phyloP scores from a whole-genome alignment of 1,140 invertebrate species.

The Ooceraea biroi region DNA sequence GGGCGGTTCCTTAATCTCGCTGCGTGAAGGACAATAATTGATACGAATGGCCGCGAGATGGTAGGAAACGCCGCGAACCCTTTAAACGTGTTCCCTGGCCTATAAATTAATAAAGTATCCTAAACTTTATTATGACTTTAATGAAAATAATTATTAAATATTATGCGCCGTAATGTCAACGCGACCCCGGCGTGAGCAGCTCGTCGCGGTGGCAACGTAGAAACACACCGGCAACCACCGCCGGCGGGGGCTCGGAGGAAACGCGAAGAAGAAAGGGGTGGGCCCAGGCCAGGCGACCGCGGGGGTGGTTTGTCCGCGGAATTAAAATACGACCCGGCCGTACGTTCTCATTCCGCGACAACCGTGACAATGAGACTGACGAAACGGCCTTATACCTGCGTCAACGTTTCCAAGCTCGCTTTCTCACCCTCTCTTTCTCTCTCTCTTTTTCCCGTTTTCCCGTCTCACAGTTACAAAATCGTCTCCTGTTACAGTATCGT shows the following conservation, averaged over 20 bases:
- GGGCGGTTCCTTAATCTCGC: constrained; percentile 79
- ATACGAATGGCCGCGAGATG: constrained; percentile 82
- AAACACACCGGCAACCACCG: constrained; percentile 60
- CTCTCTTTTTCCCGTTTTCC: constrained; percentile 43
- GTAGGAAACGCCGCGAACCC: constrained; percentile 76
- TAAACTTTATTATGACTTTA: constrained; percentile 86
- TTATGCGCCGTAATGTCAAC: constrained; percentile 85
- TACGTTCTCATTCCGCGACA: constrained; percentile 85
- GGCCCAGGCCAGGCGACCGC: constrained; percentile 60
- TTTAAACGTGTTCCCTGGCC: constrained; percentile 83
- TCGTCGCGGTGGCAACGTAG: constrained; percentile 63
- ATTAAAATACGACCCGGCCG: constrained; percentile 86
- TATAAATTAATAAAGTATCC: constrained; percentile 87
- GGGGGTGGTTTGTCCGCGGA: constrained; percentile 82
- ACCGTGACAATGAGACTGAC: constrained; percentile 84
- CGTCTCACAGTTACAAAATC: constrained; percentile 67
- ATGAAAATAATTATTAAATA: constrained; percentile 87
- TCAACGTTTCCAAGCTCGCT: constrained; percentile 66
- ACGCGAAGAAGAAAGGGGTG: constrained; percentile 81
- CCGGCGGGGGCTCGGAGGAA: constrained; percentile 74
- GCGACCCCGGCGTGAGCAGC: constrained; percentile 72
- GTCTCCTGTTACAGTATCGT: constrained; percentile 66
- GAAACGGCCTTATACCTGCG: constrained; percentile 80
- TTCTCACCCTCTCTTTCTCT: constrained; percentile 43
- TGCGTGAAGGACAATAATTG: constrained; percentile 82